These are phyloP conservation scores for Uromys caudimaculatus DNA, from an alignment of 2,797 vertebrate species.

Conservation along the genomic window DNA sequence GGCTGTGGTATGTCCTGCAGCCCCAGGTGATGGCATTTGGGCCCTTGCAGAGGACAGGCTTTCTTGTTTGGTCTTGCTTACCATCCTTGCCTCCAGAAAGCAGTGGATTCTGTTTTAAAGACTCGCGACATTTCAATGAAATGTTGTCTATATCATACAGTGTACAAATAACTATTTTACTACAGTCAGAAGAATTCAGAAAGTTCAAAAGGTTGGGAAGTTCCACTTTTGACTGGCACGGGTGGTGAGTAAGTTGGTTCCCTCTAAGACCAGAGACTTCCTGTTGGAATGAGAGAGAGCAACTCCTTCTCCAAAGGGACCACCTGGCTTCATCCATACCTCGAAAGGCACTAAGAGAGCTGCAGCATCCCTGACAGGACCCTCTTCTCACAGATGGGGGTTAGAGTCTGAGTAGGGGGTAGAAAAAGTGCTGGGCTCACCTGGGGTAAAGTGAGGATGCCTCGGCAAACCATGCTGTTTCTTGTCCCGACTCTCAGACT, in stretches of 20 bases:
- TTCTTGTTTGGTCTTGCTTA: not conserved
- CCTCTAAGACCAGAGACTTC: slow-evolving; percentile 69
- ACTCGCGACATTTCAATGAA: not conserved
- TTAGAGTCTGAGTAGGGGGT: not conserved
- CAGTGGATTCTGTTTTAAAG: slow-evolving; percentile 3
- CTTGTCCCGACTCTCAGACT: slow-evolving; percentile 65
- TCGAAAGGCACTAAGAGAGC: slow-evolving; percentile 19
- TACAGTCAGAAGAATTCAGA: slow-evolving; percentile 83
- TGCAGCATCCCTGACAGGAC: not conserved
- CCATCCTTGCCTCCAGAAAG: not conserved
- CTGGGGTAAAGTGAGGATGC: not conserved
- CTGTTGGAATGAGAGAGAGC: not conserved
- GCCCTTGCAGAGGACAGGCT: rapidly evolving
- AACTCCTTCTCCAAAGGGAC: slow-evolving; percentile 56
- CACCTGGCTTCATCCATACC: slow-evolving; percentile 53
- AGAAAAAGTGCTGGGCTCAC: not conserved
- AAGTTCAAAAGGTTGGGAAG: slow-evolving; percentile 78
- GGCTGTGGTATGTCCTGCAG: rapidly evolving
- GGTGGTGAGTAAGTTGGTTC: slow-evolving; percentile 75
- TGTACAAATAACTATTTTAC: slow-evolving; percentile 81
- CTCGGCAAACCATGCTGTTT: not conserved
- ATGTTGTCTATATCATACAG: slow-evolving; percentile 69
- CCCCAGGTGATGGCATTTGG: not conserved
- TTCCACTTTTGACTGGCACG: slow-evolving; percentile 64
- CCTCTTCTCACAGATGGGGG: not conserved